Evolutionary conservation across 2,113 vertebrate species (phyloP), one percentile per base, ranked within the genome.

Genomic region (Oceanodroma tethys): DNA sequence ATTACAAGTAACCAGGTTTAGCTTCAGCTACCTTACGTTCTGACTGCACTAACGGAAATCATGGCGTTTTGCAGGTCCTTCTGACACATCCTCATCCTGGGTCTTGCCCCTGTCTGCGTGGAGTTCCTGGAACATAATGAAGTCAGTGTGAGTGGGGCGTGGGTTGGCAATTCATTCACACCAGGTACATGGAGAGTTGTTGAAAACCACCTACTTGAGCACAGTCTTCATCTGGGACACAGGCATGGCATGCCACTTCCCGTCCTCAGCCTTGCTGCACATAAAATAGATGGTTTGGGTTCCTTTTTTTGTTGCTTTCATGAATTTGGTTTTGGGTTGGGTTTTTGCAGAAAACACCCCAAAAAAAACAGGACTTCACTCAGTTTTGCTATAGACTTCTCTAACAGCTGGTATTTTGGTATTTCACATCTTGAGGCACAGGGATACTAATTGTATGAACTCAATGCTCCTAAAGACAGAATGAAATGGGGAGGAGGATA

Each of bases 101-200:
- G 2, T 6, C 22, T n/a, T 42, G 43, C 14, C 42, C 23, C 15
- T 6, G 8, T 25, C 30, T 7, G 10, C 4, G 7, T 11, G 26
- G 32, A 67, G 52, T 7, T 50, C 20, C 45, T 26, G 40, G 29
- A 30, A 32, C 7, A 19, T 19, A 16, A 15, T 4, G 27, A 48
- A 56, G 32, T 18, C 0, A 0, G 14, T 11, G n/a, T 20, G 48
- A 29, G n/a, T 1, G 9, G 10, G 15, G 40, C 1, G 3, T 12
- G 21, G 13, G 34, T 6, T 14, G 20, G 14, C 6, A 0, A 18
- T 21, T 56, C 6, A 11, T 11, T 34, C 66, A 21, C 36, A 9
- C 9, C 36, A 10, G 21, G 25, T 21, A 5, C 2, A 4, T 1
- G 7, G 13, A 20, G 36, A 65, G 7, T 32, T 10, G 14, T 2